These are phyloP conservation scores for Anguilla anguilla DNA, from an alignment of 2,797 vertebrate genomes.

Conservation along the genomic window DNA sequence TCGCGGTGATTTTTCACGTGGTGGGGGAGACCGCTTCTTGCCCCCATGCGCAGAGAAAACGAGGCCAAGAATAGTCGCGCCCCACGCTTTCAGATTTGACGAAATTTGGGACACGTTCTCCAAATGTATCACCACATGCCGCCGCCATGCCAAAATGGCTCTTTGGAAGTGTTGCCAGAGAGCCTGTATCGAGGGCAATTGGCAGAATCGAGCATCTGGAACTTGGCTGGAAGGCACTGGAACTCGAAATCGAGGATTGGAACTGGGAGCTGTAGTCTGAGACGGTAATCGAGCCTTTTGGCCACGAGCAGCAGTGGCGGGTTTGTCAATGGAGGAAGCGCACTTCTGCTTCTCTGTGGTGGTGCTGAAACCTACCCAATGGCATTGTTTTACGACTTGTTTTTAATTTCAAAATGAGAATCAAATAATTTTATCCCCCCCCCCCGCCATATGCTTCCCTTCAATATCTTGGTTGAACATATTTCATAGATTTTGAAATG, in stretches of 20 bases:
- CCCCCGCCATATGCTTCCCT: too few species aligned
- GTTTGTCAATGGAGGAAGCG: neutral
- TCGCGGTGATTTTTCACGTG: neutral
- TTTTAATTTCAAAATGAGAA: neutral
- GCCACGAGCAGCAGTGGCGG: neutral
- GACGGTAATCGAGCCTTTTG: neutral
- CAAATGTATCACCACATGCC: neutral
- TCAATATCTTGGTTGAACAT: too few species aligned
- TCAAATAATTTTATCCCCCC: neutral
- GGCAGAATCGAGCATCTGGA: neutral
- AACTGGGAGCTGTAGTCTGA: neutral
- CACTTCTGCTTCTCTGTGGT: neutral
- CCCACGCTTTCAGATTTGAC: neutral
- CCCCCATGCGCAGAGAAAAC: neutral
- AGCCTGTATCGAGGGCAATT: neutral
- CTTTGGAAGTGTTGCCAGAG: neutral
- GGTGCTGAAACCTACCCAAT: neutral
- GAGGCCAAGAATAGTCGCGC: neutral
- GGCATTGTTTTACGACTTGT: neutral
- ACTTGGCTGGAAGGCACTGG: neutral
- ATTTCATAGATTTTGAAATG: neutral
- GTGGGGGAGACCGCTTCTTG: neutral
- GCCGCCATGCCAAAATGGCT: neutral
- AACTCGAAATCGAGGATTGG: neutral
- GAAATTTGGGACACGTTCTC: neutral